phyloP scores from a whole-genome alignment of 2,888 invertebrate species.

The Drosophila phalerata region DNA sequence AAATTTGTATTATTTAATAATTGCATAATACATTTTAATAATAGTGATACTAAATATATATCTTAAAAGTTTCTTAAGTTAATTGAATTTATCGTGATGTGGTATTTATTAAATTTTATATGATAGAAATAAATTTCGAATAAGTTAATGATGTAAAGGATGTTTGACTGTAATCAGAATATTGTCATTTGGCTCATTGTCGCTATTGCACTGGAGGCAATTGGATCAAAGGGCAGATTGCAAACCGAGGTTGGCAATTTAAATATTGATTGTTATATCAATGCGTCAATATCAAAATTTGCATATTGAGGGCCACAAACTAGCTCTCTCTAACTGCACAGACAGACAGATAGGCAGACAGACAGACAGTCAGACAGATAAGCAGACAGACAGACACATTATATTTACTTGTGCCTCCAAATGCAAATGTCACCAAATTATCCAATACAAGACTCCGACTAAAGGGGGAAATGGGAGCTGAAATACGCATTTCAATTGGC shows the following conservation, averaged over 20 bases:
- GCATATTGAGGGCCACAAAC: conserved; percentile 67
- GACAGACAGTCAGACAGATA: conserved; percentile 17
- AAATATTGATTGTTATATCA: conserved; percentile 82
- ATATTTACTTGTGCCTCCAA: conserved; percentile 48
- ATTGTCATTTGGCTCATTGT: conserved; percentile 10
- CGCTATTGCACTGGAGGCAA: not conserved
- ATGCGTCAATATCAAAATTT: conserved; percentile 72
- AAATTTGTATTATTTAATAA: no score
- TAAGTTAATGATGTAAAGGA: conserved; percentile 1
- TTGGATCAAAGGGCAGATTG: conserved; percentile 25
- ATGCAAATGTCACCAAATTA: conserved; percentile 62
- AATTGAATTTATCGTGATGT: not conserved
- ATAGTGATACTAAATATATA: no score
- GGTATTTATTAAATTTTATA: no score
- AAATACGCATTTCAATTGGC: conserved; percentile 43
- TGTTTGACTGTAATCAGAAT: conserved; percentile 11
- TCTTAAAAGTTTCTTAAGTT: no score
- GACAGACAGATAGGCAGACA: conserved; percentile 3
- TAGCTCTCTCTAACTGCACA: conserved; percentile 49
- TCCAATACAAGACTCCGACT: conserved; percentile 20
- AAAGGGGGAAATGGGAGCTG: not conserved
- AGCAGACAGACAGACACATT: conserved; percentile 7
- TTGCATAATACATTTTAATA: no score
- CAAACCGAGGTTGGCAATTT: conserved; percentile 61
- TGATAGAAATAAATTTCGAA: not conserved